A percentile compares a stretch with the other conserved stretches of the same genome.
phyloP scores from a whole-genome alignment of 2,888 invertebrate species.

The Phengaris arion region DNA sequence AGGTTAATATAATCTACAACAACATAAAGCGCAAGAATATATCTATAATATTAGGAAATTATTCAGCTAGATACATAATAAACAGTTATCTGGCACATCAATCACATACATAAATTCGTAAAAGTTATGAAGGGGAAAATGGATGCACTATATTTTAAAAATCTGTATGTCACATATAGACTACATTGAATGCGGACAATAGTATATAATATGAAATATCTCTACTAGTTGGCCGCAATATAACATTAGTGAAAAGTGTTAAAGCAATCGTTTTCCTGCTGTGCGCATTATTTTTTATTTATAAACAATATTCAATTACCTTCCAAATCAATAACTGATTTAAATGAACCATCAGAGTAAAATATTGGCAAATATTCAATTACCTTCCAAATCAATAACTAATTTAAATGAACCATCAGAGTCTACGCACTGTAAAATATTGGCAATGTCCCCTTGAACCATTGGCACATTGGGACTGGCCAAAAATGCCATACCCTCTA shows the following conservation, averaged over 20 bases:
- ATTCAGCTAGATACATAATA: neutral
- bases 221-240: neutral
- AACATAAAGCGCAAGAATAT: neutral
- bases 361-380: conserved; percentile 46
- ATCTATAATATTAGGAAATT: neutral
- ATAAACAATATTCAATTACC: conserved; percentile 22
- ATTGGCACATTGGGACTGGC: conserved; percentile 56
- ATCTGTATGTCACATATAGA: neutral
- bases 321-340: conserved; percentile 51
- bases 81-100: conserved; percentile 26
- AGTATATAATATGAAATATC: neutral
- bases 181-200: neutral
- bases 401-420: conserved; percentile 59
- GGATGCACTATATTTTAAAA: neutral
- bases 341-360: conserved; percentile 55
- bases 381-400: conserved; percentile 46
- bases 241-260: neutral
- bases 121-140: neutral
- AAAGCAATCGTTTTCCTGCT: neutral
- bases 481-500: conserved; percentile 72
- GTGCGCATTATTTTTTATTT: neutral
- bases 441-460: conserved; percentile 49
- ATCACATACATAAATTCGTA: conserved; percentile 23
- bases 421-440: conserved; percentile 56
- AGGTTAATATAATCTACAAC: conserved; percentile 3